Percentiles rank a stretch among this genome's conserved stretches.
Conservation (phyloP, 2,113 vertebrate species). For the Syngnathoides biaculeatus region DNA sequence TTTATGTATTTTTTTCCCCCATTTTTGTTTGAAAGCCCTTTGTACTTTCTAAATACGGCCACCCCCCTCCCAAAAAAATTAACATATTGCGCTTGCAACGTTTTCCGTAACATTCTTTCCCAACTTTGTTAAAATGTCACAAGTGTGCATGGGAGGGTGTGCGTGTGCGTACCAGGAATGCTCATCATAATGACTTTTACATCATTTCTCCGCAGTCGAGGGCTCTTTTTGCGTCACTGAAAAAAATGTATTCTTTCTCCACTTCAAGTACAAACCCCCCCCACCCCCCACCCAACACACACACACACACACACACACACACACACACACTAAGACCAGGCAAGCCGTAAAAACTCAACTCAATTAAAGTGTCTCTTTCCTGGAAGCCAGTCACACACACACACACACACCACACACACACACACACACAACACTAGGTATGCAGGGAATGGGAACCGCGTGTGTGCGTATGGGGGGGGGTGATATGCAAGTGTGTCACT, state of each 20-base stretch:
- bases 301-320: conserved; percentile 43
- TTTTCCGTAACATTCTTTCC: too few species aligned
- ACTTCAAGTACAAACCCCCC: conserved; percentile 18
- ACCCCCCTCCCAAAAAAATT: too few species aligned
- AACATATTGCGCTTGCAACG: too few species aligned
- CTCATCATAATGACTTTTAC: background rate
- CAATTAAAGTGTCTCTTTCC: conserved; percentile 81
- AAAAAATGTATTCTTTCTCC: conserved; percentile 7
- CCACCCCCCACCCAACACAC: conserved; percentile 34
- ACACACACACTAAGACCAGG: conserved; percentile 57
- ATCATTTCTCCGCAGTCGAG: conserved; percentile 6
- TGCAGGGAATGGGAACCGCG: conserved; percentile 74
- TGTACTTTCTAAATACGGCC: too few species aligned
- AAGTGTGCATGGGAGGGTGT: background rate
- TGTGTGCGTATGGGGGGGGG: conserved; percentile 46
- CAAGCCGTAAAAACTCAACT: conserved; percentile 77
- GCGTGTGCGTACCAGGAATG: background rate
- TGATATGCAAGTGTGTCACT: conserved; percentile 20
- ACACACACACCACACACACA: too few species aligned
- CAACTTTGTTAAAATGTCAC: too few species aligned
- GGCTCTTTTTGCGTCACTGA: background rate
- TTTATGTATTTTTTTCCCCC: too few species aligned
- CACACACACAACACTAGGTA: conserved; percentile 76
- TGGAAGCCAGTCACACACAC: conserved; percentile 76
- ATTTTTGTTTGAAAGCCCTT: too few species aligned